Conservation (phyloP, 2,113 vertebrate genomes). For the Thryonomys swinderianus region DNA sequence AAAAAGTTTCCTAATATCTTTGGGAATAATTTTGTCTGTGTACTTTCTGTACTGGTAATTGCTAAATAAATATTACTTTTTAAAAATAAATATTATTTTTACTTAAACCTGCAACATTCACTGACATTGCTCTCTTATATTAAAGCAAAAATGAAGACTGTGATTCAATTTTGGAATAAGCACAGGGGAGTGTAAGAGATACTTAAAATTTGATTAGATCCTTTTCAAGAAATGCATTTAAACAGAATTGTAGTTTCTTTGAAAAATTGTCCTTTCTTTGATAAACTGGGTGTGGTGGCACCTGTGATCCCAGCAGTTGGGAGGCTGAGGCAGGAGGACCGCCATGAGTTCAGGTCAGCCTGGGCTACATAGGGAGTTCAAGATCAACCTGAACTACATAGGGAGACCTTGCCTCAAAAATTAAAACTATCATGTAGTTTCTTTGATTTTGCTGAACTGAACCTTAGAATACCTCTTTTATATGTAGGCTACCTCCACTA, state of each 20-base stretch:
- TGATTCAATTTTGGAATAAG: not conserved
- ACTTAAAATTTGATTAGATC: not conserved
- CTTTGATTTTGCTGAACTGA: no score
- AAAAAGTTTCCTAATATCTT: not conserved
- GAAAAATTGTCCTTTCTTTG: not conserved
- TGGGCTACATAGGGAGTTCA: no score
- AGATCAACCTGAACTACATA: no score
- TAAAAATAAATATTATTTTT: slow-evolving; percentile 63
- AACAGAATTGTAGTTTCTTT: not conserved
- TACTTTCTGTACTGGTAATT: not conserved
- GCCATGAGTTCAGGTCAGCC: no score
- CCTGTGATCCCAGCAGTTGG: no score
- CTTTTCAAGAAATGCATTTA: slow-evolving; percentile 49
- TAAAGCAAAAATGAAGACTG: slow-evolving; percentile 55
- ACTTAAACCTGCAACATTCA: slow-evolving; percentile 21
- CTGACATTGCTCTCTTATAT: slow-evolving; percentile 22
- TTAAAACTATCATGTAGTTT: no score
- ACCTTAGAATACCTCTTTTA: no score
- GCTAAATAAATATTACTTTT: slow-evolving; percentile 60
- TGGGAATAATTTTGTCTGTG: not conserved
- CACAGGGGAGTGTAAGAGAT: not conserved
- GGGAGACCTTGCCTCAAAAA: no score
- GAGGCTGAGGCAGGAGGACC: no score
- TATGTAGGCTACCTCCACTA: no score
- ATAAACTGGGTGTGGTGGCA: no score